Base-by-base conservation (phyloP, 2,113 vertebrate species). In the Lepus timidus region DNA sequence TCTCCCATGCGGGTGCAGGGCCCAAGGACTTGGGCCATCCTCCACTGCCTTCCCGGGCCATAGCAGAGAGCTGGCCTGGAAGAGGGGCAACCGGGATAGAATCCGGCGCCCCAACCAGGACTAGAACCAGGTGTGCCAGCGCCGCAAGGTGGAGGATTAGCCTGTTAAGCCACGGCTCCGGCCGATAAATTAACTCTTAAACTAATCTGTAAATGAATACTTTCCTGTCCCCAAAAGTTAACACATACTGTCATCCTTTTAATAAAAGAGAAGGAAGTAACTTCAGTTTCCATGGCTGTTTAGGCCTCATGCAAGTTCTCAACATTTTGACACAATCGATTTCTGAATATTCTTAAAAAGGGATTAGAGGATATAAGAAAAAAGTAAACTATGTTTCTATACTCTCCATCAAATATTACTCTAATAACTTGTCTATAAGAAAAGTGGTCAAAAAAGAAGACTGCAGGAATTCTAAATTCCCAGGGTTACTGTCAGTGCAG, bases 311-410 rank as follows among this genome's bases (percentile, higher is more conserved):
- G 3, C 55, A 95, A 83, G n/a, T 51, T 68, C 71, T 87, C 49
- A 79, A 86, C 31, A 61, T 58, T 6, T 39, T 22, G 90, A 84
- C 8, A 88, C 1, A 75, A 70, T 70, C 64, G 64, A 79, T 74
- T 82, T 86, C 61, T 71, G n/a, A 90, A 22, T 84, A 94, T 87
- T 10, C 22, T 70, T 81, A 80, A 84, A 73, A 22, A 90, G 92
- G 39, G 65, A 16, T 90, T 22, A n/a, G 55, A 58, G 55, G 55
- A 93, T 79, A 95, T 65, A 88, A 12, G 78, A 65, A 90, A 79
- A 81, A 88, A n/a, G 22, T 58, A 64, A 91, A 39, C 31, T 80
- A 58, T 31, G 85, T 78, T 75, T 88, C 23, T 68, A 67, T 10
- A 31, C 6, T 82, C 39, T 70, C 39, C 5, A 87, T 33, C 61